Base-by-base conservation (phyloP, 2,888 invertebrate genomes). In the Harpagoxenus sublaevis region DNA sequence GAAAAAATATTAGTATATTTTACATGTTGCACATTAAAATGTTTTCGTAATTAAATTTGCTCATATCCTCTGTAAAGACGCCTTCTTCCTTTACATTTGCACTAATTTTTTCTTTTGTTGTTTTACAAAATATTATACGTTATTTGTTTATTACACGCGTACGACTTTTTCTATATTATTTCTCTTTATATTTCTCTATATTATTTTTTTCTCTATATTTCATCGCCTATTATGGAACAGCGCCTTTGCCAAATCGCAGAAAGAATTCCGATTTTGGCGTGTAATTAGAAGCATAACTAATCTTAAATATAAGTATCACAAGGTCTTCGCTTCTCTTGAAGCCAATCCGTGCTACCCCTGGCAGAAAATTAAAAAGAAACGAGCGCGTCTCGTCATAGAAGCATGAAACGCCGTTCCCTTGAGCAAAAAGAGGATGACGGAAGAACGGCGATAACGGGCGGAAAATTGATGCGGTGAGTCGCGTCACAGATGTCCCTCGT, bases 381-480 rank as follows among this genome's bases (percentile, higher is more conserved):
- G 9, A 63, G 2, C 62, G 42, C n/a, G 51, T 82, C 31, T 62
- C 39, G 23, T 4, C 31, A 15, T 45, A 12, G 60, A 42, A 48
- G n/a, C 51, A 23, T 23, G 51, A 15, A 39, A 15, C n/a, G 79
- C 23, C 71, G 48, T 51, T 74, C n/a, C 53, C 63, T 53, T 45
- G 63, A 82, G 63, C 63, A 74, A 73, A 75, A 82, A 82, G n/a
- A 48, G 35, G 28, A 48, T 73, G 23, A 39, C 51, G 73, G 35
- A 60, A 53, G 48, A 57, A 78, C 48, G 60, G 48, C 83, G 66
- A 60, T 68, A 77, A 77, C 65, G 66, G 60, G 78, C 23, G 78
- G 83, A 77, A 77, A 83, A 83, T 83, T 82, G 77, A 82, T 82
- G 82, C 82, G 75, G 63, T 39, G 77, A 75, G 18, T 78, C 66